phyloP scores from a whole-genome alignment of 1,140 invertebrate genomes.

The Aphaenogaster ashmeadi region DNA sequence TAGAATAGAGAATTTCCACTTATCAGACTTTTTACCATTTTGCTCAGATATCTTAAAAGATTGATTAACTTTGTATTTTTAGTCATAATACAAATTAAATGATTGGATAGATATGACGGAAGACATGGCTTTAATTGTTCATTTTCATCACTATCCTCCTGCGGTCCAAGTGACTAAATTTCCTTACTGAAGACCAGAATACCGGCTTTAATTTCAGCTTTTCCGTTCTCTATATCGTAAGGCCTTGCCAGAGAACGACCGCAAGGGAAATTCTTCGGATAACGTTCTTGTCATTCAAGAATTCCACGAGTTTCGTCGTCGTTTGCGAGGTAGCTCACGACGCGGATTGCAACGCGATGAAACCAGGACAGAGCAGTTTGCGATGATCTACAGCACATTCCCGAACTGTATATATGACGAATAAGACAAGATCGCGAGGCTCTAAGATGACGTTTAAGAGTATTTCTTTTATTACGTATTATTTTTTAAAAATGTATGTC shows the following conservation, averaged over 20 bases:
- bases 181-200: neutral
- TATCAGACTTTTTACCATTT: neutral
- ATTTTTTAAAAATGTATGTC: neutral
- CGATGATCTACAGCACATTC: conserved; percentile 24
- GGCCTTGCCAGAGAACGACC: conserved; percentile 25
- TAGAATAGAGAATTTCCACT: neutral
- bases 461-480: neutral
- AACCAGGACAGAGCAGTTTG: conserved; percentile 42
- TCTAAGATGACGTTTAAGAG: neutral
- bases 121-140: neutral
- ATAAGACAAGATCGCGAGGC: neutral
- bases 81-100: neutral
- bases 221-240: conserved; percentile 13
- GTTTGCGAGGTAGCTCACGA: neutral
- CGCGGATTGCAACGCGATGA: neutral
- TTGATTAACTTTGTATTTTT: neutral
- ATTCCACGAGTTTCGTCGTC: conserved; percentile 36
- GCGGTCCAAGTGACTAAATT: neutral
- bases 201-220: conserved; percentile 14
- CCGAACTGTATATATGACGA: neutral
- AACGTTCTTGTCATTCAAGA: conserved; percentile 34
- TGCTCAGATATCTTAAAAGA: neutral
- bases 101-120: neutral
- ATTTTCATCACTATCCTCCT: conserved; percentile 3
- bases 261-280: conserved; percentile 67